Percentiles rank a stretch among this genome's conserved stretches.
Evolutionary conservation across 1,140 invertebrate genomes (phyloP).

Genomic region (Macrotrachela quadricornifera): DNA sequence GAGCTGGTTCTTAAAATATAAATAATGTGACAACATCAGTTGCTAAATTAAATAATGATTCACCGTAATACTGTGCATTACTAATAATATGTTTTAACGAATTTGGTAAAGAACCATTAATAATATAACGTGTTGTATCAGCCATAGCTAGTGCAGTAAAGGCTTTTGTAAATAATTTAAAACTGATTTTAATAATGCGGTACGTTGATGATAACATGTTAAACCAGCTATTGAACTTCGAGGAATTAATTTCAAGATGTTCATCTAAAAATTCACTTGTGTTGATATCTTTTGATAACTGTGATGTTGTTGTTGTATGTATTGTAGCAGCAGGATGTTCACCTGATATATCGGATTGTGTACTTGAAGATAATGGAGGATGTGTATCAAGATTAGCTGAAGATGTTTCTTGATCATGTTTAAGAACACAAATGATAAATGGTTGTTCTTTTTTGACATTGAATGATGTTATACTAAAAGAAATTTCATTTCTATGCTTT

Average conservation of each 20-base stretch:
- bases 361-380: too few relatives aligned
- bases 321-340: too few relatives aligned
- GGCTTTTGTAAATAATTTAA: constrained; percentile 70
- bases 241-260: too few relatives aligned
- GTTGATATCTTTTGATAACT: too few relatives aligned
- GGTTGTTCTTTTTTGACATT: constrained; percentile 56
- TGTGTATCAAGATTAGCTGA: too few relatives aligned
- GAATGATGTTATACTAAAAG: constrained; percentile 52
- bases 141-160: constrained; percentile 37
- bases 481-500: too few relatives aligned
- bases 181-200: constrained; percentile 64
- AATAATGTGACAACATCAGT: constrained; percentile 75
- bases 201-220: constrained; percentile 54
- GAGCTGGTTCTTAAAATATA: constrained; percentile 71
- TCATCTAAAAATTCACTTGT: too few relatives aligned
- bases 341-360: too few relatives aligned
- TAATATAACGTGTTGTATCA: constrained; percentile 22
- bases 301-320: too few relatives aligned
- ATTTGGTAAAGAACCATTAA: constrained; percentile 62
- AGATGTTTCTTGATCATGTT: too few relatives aligned
- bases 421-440: constrained; percentile 39
- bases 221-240: background rate
- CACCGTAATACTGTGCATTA: constrained; percentile 74
- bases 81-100: constrained; percentile 70
- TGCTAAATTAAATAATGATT: constrained; percentile 62